phyloP scores from a whole-genome alignment of 2,797 vertebrate species.

The Tamandua tetradactyla region DNA sequence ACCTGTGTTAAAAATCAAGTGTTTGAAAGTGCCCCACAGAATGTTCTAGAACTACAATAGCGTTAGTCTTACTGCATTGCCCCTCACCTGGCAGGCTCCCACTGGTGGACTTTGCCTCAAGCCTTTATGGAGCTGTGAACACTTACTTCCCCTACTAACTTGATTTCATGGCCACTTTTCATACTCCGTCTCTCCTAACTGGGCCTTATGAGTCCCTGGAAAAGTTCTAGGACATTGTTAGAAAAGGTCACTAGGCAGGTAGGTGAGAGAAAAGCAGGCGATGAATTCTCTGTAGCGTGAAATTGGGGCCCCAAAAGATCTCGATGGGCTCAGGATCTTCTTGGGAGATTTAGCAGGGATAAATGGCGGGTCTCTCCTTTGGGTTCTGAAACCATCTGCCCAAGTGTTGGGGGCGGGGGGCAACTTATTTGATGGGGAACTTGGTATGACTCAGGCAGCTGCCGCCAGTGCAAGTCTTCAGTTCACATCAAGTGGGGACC shows the following conservation, averaged over 20 bases:
- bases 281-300: conserved; percentile 7
- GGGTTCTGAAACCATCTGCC: background rate
- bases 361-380: background rate
- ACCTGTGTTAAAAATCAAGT: conserved; percentile 75
- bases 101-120: background rate
- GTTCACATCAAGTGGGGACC: background rate
- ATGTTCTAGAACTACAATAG: conserved; percentile 60
- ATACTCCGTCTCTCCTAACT: background rate
- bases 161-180: background rate
- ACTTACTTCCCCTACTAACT: background rate
- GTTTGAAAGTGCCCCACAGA: conserved; percentile 74
- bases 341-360: conserved; percentile 3
- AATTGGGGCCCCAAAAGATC: conserved; percentile 5
- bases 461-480: background rate
- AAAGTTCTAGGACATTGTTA: background rate
- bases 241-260: conserved; percentile 1
- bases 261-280: conserved; percentile 32
- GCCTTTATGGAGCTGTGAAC: background rate
- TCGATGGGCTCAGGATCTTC: background rate
- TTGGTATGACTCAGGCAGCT: background rate
- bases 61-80: background rate
- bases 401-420: background rate
- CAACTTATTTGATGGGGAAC: background rate
- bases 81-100: too few species aligned
- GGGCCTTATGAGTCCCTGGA: background rate